These are phyloP conservation scores for Glyphotaelius pellucidus DNA, from an alignment of 2,888 invertebrate genomes.

Conservation along the genomic window DNA sequence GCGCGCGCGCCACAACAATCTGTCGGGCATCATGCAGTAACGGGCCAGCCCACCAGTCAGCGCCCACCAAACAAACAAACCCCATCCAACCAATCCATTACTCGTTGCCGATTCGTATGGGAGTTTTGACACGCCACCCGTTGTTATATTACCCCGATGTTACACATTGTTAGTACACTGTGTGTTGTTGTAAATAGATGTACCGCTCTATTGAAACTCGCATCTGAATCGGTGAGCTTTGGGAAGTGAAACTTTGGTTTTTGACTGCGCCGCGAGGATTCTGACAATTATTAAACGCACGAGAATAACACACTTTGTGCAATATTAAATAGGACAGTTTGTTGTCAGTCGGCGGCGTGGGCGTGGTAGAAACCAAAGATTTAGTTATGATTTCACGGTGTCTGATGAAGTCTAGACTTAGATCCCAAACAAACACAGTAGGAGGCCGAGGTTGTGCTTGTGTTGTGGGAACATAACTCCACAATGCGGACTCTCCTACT, in stretches of 20 bases:
- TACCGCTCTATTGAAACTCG: constrained; percentile 27
- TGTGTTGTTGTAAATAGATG: constrained; percentile 15
- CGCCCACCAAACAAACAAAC: constrained; percentile 10
- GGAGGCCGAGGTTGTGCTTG: background rate
- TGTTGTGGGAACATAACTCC: too few species aligned
- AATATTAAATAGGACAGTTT: background rate
- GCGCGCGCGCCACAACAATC: constrained; percentile 92
- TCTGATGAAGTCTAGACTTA: background rate
- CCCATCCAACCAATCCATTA: background rate
- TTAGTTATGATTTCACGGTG: background rate
- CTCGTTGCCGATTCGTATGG: constrained; percentile 16
- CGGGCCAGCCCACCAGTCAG: constrained; percentile 66
- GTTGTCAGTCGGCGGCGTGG: background rate
- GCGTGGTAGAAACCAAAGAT: background rate
- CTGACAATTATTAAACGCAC: background rate
- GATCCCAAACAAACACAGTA: background rate
- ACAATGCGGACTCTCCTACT: too few species aligned
- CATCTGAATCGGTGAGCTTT: constrained; percentile 25
- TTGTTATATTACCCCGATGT: constrained; percentile 19
- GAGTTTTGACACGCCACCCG: constrained; percentile 33
- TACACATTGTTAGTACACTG: constrained; percentile 5
- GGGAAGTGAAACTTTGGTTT: constrained; percentile 19
- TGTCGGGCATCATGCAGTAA: constrained; percentile 86
- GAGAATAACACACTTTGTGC: background rate
- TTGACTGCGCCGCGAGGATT: background rate